phyloP scores from a whole-genome alignment of 2,113 vertebrate genomes.

The Mus musculus region GRCm39 chr1:45836001-45836500 shows the following conservation, averaged over 20 bases:
- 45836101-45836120: neutral
- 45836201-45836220: neutral
- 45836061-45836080: neutral
- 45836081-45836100: neutral
- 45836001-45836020: neutral
- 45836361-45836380: neutral
- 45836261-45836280: neutral
- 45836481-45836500: neutral
- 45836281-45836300: too few relatives aligned
- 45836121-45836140: neutral
- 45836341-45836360: neutral
- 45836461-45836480: neutral
- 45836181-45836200: neutral
- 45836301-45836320: neutral
- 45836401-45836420: neutral
- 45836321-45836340: neutral
- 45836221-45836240: neutral
- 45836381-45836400: neutral
- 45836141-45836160: neutral
- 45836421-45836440: neutral
- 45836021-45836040: neutral
- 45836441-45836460: neutral
- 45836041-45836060: neutral
- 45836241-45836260: neutral
- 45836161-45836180: neutral